Base-by-base conservation (phyloP, 2,888 invertebrate species). In the Hydropsyche betteni region DNA sequence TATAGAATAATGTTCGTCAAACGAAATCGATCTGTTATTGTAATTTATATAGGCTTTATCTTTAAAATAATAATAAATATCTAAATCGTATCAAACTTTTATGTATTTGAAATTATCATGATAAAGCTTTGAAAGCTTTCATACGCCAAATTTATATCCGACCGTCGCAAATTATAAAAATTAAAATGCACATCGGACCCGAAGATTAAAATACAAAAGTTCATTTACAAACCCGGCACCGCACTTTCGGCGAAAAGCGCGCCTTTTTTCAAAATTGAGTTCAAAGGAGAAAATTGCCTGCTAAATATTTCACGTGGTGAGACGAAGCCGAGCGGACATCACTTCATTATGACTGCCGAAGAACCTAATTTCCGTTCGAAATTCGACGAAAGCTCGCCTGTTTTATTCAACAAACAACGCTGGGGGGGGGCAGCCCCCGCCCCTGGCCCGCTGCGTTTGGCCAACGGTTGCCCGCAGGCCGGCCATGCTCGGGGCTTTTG, bases 331-430 rank as follows among this genome's bases (percentile, higher is more conserved):
- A 51, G 51, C 70, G 70, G 70, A 74, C 74, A 44, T 44, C 55
- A 36, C 69, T 72, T 75, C 68, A 44, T 68, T 55, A 70, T 71
- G 64, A 34, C 58, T 16, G 50, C 69, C 64, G 74, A 74, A 76
- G 74, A 76, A 76, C 51, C 44, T 73, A 70, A 74, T 76, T 76
- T 76, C 76, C 76, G 76, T 70, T 74, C 68, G 64, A 74, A 69
- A 61, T 33, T 51, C 34, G 74, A 64, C 50, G 44, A 64, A 64
- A 50, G 52, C 50, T 64, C n/a, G 64, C 33, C 34, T 64, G 33
- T 70, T 53, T 70, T 70, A 53, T 70, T 51, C 70, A 51, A 70
- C 52, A 70, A 70, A 70, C 53, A 53, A 51, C 52, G 64, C 7
- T 44, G 6, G 44, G 44, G 44, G 44, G 44, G 34, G 34, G 33